Evolutionary conservation across 2,888 invertebrate genomes (phyloP), one percentile per base, ranked within the genome.

Genomic region (Fragum sueziense): DNA sequence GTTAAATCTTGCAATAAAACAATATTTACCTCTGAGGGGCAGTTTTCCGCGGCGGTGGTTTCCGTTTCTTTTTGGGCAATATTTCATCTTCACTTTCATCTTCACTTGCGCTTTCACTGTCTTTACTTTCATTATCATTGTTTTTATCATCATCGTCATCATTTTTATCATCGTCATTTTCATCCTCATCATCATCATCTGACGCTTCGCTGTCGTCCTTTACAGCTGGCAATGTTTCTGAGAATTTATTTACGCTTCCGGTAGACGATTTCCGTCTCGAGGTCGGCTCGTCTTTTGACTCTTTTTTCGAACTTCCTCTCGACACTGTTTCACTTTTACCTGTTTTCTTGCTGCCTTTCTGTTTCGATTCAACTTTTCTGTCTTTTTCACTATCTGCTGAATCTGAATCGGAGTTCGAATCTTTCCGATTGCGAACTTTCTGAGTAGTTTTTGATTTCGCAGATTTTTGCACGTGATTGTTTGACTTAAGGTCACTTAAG

Each of bases 221-320:
- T 22, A 59, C 65, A 7, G 79, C 80, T 31, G 76, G 74, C 17
- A 84, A 61, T 33, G 84, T 84, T 73, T 84, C 84, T 34, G 84
- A 79, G 51, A 75, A 74, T 37, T 57, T 31, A 70, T 62, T 74
- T 17, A 37, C 31, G 61, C 54, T 70, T 41, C 74, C 74, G 29
- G 52, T 31, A 0, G 79, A 74, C 47, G 51, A 31, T 62, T 54
- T 74, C 25, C 68, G 62, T 27, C 54, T 54, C 29, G 70, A 54
- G 37, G 41, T 6, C 20, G 27, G 61, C 22, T 37, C 22, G 22
- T 75, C 79, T 25, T 52, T 34, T 27, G 67, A 37, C 54, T n/a
- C n/a, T 6, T 57, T 33, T 27, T 70, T 52, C 54, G 76, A 59
- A 29, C 57, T 73, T 67, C 61, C 59, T 11, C 70, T 54, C 68